These are phyloP conservation scores for Hyperoplus immaculatus DNA, from an alignment of 2,797 vertebrate genomes.

Conservation along the genomic window DNA sequence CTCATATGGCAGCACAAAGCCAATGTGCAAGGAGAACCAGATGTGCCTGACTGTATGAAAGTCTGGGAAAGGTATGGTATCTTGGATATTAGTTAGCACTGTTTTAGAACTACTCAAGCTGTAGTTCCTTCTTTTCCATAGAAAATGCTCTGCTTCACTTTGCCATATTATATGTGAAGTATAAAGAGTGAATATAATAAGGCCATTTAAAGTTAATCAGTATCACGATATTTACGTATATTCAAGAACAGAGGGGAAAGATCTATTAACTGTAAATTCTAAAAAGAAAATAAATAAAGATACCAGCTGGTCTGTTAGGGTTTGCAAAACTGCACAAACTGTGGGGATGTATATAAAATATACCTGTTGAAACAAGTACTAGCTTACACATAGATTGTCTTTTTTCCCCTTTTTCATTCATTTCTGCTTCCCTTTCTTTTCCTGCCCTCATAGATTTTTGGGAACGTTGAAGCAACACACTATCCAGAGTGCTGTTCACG, in stretches of 20 bases:
- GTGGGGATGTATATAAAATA: background rate
- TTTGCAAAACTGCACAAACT: background rate
- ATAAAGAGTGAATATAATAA: background rate
- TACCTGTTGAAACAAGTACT: background rate
- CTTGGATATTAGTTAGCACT: background rate
- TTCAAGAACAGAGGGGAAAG: background rate
- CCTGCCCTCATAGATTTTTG: slow-evolving; percentile 87
- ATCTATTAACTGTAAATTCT: background rate
- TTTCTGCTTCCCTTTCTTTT: background rate
- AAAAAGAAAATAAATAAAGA: no score
- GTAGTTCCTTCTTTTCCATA: background rate
- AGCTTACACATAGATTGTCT: background rate
- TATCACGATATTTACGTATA: background rate
- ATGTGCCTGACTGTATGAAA: slow-evolving; percentile 96
- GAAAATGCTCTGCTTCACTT: background rate
- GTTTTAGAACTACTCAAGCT: background rate
- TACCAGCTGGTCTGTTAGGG: background rate
- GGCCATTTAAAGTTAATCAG: background rate
- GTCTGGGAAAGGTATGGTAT: slow-evolving; percentile 96
- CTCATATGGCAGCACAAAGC: slow-evolving; percentile 99
- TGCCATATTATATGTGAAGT: background rate
- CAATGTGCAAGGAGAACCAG: slow-evolving; percentile 91
- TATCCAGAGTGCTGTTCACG: slow-evolving; percentile 90
- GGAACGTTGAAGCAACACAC: slow-evolving; percentile 95
- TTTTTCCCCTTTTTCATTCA: background rate